Percentiles rank a stretch among this genome's conserved stretches.
phyloP scores from a whole-genome alignment of 2,113 vertebrate genomes.

The Nettapus auritus region DNA sequence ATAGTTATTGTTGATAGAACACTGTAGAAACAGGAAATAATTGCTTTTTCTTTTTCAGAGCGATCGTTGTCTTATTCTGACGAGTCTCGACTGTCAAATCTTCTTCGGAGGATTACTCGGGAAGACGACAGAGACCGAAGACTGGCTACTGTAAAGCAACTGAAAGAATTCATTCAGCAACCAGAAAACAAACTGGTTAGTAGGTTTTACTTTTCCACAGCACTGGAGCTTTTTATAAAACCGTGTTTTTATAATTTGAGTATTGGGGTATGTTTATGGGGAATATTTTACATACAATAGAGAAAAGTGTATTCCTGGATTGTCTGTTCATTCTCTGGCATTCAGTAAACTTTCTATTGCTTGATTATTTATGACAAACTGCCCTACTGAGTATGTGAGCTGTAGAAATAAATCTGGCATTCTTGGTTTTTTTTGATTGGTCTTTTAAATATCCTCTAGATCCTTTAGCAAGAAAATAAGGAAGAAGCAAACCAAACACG shows the following conservation, averaged over 20 bases:
- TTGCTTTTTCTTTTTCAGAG: constrained; percentile 77
- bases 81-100: constrained; percentile 99
- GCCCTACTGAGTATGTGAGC: background rate
- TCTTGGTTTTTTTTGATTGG: background rate
- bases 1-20: background rate
- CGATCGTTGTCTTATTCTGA: constrained; percentile 98
- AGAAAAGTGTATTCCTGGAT: background rate
- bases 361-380: background rate
- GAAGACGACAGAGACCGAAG: constrained; percentile 99
- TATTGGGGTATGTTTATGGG: background rate
- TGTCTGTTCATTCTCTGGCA: background rate
- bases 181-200: constrained; percentile 97
- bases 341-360: background rate
- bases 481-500: background rate
- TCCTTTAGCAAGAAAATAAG: background rate
- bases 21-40: background rate
- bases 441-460: background rate
- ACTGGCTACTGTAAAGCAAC: constrained; percentile 96
- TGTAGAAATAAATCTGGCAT: background rate
- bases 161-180: constrained; percentile 98
- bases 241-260: background rate
- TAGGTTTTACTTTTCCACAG: background rate
- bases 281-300: background rate
- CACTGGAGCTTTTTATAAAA: background rate
- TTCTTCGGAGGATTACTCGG: constrained; percentile 97